Evolutionary conservation across 2,797 vertebrate genomes (phyloP).

Genomic region (Pteronotus mesoamericanus): DNA sequence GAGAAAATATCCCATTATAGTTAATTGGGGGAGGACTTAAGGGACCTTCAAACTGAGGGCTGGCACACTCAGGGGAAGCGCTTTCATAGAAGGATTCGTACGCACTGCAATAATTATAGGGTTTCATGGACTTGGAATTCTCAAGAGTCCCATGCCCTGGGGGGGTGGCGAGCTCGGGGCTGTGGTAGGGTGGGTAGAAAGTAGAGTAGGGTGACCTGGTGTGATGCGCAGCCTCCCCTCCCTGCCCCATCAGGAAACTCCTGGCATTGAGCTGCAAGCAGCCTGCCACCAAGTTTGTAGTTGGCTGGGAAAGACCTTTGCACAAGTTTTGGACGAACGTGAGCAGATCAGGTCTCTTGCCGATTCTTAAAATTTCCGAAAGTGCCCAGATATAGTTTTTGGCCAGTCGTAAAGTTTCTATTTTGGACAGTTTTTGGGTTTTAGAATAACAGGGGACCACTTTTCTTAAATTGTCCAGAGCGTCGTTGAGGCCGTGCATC

Average conservation of each 20-base stretch:
- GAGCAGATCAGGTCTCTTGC: conserved; percentile 96
- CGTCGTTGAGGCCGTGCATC: conserved; percentile 97
- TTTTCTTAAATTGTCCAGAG: conserved; percentile 97
- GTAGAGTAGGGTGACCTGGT: conserved; percentile 91
- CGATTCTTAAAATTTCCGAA: conserved; percentile 96
- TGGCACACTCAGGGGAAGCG: conserved; percentile 92
- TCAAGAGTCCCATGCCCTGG: conserved; percentile 91
- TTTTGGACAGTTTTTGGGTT: conserved; percentile 99
- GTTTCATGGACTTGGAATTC: conserved; percentile 92
- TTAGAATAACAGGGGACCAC: conserved; percentile 99
- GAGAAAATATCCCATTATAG: conserved; percentile 99
- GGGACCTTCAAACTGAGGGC: conserved; percentile 94
- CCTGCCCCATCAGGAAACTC: conserved; percentile 96
- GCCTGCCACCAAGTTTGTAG: conserved; percentile 98
- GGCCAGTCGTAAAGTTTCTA: conserved; percentile 96
- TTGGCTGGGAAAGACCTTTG: conserved; percentile 98
- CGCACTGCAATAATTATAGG: conserved; percentile 92
- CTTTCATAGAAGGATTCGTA: conserved; percentile 97
- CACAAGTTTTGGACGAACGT: conserved; percentile 98
- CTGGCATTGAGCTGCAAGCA: conserved; percentile 98
- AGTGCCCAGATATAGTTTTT: conserved; percentile 99
- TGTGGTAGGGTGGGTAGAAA: conserved; percentile 92
- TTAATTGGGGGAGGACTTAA: conserved; percentile 97
- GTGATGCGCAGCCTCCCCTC: conserved; percentile 90
- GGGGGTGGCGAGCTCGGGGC: conserved; percentile 91